phyloP scores from a whole-genome alignment of 2,113 vertebrate species.

The Carollia perspicillata region DNA sequence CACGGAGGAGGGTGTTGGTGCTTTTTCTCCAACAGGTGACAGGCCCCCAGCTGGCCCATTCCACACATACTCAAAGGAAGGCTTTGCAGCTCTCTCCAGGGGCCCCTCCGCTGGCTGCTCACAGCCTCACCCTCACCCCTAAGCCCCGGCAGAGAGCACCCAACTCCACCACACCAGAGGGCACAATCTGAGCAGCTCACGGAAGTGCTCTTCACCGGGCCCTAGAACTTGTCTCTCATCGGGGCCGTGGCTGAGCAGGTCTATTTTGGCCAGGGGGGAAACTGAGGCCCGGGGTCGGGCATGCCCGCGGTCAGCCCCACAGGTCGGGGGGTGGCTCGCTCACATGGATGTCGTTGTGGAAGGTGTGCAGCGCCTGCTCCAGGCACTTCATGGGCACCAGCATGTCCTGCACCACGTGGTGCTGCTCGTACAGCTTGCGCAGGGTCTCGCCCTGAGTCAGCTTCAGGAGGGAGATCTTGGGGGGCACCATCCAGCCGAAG shows the following conservation, averaged over 20 bases:
- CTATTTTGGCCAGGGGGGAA: neutral
- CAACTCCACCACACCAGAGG: neutral
- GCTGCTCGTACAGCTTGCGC: conserved; percentile 94
- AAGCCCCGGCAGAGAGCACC: neutral
- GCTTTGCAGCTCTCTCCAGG: neutral
- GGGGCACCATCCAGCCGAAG: conserved; percentile 98
- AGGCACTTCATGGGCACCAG: conserved; percentile 94
- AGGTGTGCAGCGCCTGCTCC: conserved; percentile 86
- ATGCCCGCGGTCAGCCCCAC: no score
- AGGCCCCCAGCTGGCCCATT: no score
- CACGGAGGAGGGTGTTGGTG: neutral
- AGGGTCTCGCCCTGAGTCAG: conserved; percentile 98
- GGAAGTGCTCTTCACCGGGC: neutral
- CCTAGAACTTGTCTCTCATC: neutral
- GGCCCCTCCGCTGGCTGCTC: neutral
- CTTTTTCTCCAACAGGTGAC: neutral
- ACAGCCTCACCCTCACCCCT: neutral
- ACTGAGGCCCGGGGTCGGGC: neutral
- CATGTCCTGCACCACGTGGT: conserved; percentile 99
- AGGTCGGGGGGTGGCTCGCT: conserved; percentile 49
- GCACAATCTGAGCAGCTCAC: neutral
- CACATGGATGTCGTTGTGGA: conserved; percentile 92
- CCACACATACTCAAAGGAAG: neutral
- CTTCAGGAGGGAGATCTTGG: conserved; percentile 97
- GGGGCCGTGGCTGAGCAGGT: fast-evolving